Evolutionary conservation across 92 coral and sea anemone species (phyloP).

Genomic region (Plumapathes pennacea): DNA sequence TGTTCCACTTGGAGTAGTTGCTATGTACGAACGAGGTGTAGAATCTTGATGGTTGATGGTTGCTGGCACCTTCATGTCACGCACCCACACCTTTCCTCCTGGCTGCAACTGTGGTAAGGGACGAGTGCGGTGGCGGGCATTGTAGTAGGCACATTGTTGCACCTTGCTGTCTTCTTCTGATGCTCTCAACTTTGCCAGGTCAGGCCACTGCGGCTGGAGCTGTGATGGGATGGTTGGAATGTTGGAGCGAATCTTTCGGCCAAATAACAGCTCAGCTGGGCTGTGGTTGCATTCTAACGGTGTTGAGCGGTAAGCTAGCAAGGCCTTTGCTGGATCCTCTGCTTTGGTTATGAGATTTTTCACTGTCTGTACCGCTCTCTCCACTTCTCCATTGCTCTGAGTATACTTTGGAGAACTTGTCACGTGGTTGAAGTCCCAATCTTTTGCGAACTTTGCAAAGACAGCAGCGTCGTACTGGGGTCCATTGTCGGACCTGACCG

Average conservation of each 20-base stretch:
- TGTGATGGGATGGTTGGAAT: constrained; percentile 1
- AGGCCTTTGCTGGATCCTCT: constrained; percentile 22
- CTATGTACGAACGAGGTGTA: constrained; percentile 44
- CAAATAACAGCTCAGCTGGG: constrained; percentile 38
- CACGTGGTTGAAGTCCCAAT: constrained; percentile 41
- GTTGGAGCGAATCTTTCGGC: constrained; percentile 1
- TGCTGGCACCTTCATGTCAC: constrained; percentile 21
- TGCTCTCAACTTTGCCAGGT: constrained; percentile 1
- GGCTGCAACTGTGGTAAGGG: constrained; percentile 9
- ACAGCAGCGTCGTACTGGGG: constrained; percentile 43
- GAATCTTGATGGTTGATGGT: constrained; percentile 20
- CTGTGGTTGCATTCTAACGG: constrained; percentile 9
- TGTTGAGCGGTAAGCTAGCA: constrained; percentile 23
- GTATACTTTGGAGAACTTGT: constrained; percentile 36
- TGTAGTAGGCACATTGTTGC: constrained; percentile 24
- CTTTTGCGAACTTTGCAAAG: constrained; percentile 39
- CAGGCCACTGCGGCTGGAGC: constrained; percentile 14
- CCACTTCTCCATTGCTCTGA: constrained; percentile 34
- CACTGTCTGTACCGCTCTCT: constrained; percentile 35
- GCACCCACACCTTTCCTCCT: constrained; percentile 42
- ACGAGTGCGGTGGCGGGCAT: constrained; percentile 12
- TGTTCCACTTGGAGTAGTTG: constrained; percentile 15
- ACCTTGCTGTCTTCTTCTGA: constrained; percentile 22
- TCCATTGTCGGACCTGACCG: constrained; percentile 34
- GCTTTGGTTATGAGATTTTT: constrained; percentile 29